Base-by-base conservation (phyloP, 2,888 invertebrate species). In the Alloscopus bannaensis region DNA sequence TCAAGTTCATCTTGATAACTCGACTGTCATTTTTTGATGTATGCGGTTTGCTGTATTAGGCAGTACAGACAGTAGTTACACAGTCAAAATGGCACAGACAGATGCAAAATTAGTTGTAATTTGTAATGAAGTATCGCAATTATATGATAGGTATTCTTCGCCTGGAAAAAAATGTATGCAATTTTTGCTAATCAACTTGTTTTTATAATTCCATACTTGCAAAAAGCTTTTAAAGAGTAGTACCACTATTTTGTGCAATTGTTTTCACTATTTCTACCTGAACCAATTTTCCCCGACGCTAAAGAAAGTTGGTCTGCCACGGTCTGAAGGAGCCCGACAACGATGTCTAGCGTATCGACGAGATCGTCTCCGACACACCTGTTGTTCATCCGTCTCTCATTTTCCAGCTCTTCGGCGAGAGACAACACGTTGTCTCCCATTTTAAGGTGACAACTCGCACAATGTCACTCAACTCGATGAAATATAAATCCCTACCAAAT, bases 1-100 rank as follows among this genome's bases (percentile, higher is more conserved):
- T 71, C 71, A 71, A 71, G 71, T 62, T 71, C 71, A 71, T 62
- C 62, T 71, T 71, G 71, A 71, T 71, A 62, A 29, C 13, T 3
- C 60, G 31, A 22, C 16, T 52, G 52, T 3, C n/a, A 42, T 42
- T 42, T 42, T 16, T n/a, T 42, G 36, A 8, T 36, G 42, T 42
- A n/a, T n/a, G n/a, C n/a, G n/a, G n/a, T n/a, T n/a, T n/a, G n/a
- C n/a, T n/a, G n/a, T n/a, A n/a, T n/a, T n/a, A n/a, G n/a, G n/a
- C n/a, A n/a, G n/a, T n/a, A n/a, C n/a, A n/a, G n/a, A n/a, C n/a
- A n/a, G n/a, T n/a, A n/a, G n/a, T n/a, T n/a, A n/a, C n/a, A n/a
- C n/a, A n/a, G n/a, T n/a, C n/a, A n/a, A n/a, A n/a, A n/a, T n/a
- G n/a, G n/a, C n/a, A n/a, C n/a, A n/a, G n/a, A n/a, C n/a, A n/a